Evolutionary conservation across 2,888 invertebrate species (phyloP).

Genomic region (Nudaria mundana): DNA sequence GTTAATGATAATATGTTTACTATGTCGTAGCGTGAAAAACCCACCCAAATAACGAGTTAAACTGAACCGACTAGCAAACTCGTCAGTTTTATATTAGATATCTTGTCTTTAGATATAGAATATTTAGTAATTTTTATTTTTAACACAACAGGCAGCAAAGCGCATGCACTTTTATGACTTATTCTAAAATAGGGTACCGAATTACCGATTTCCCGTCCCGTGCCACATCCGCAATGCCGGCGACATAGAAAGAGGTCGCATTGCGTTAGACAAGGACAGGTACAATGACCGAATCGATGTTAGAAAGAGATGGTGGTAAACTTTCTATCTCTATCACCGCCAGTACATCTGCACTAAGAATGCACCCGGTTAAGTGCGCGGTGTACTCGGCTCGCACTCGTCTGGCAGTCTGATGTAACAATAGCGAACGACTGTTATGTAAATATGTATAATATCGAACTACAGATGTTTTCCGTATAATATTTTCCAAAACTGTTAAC

Average conservation of each 20-base stretch:
- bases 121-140: too few species aligned
- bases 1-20: too few species aligned
- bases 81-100: too few species aligned
- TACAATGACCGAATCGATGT: slow-evolving; percentile 69
- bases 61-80: too few species aligned
- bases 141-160: slow-evolving; percentile 11
- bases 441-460: slow-evolving; percentile 7
- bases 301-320: slow-evolving; percentile 29
- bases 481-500: too few species aligned
- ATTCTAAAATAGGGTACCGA: slow-evolving; percentile 57
- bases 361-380: slow-evolving; percentile 52
- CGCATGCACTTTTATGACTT: slow-evolving; percentile 42
- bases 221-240: slow-evolving; percentile 61
- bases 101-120: too few species aligned
- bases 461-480: neutral
- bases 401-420: slow-evolving; percentile 32
- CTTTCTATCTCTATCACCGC: slow-evolving; percentile 44
- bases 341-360: slow-evolving; percentile 61
- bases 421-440: slow-evolving; percentile 21
- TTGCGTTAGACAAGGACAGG: slow-evolving; percentile 51
- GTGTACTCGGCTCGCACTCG: slow-evolving; percentile 46
- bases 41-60: too few species aligned
- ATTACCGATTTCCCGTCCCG: too few species aligned
- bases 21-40: too few species aligned
- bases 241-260: slow-evolving; percentile 46